Evolutionary conservation across 1,140 invertebrate species (phyloP).

Genomic region (Araneus ventricosus): DNA sequence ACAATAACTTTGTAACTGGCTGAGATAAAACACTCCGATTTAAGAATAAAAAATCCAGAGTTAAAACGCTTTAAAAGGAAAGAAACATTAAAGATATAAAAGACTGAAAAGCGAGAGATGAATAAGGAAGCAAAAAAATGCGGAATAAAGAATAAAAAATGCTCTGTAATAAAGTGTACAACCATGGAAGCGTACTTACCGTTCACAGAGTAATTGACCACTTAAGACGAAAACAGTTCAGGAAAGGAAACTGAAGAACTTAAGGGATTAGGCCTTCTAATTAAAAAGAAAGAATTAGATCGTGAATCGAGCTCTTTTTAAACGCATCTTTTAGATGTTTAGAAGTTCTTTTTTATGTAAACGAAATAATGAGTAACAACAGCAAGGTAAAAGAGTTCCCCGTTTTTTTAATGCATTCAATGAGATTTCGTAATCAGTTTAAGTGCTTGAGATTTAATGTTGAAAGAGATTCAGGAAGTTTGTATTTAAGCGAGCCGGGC

Average conservation of each 20-base stretch:
- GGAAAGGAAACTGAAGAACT: constrained; percentile 35
- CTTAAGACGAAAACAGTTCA: constrained; percentile 66
- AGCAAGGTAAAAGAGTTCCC: constrained; percentile 55
- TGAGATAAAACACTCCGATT: constrained; percentile 45
- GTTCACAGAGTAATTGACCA: constrained; percentile 67
- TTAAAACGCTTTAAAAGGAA: constrained; percentile 65
- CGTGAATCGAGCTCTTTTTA: constrained; percentile 63
- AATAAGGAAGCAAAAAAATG: background rate
- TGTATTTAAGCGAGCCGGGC: constrained; percentile 36
- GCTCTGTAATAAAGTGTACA: constrained; percentile 43
- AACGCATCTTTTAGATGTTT: constrained; percentile 71
- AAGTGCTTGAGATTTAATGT: constrained; percentile 35
- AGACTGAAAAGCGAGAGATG: constrained; percentile 54
- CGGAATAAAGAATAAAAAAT: background rate
- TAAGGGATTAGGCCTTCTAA: constrained; percentile 69
- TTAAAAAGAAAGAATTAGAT: constrained; percentile 70
- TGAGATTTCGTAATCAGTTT: constrained; percentile 61
- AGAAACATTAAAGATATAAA: constrained; percentile 66
- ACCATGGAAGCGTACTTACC: background rate
- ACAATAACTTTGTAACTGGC: constrained; percentile 45
- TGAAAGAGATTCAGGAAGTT: constrained; percentile 56
- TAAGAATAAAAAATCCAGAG: background rate
- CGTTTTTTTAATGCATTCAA: constrained; percentile 43
- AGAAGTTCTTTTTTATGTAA: constrained; percentile 61
- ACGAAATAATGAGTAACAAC: constrained; percentile 57